Percentiles rank a stretch among this genome's conserved stretches.
phyloP scores from a whole-genome alignment of 2,797 vertebrate genomes.

The Otolemur crassicaudatus region DNA sequence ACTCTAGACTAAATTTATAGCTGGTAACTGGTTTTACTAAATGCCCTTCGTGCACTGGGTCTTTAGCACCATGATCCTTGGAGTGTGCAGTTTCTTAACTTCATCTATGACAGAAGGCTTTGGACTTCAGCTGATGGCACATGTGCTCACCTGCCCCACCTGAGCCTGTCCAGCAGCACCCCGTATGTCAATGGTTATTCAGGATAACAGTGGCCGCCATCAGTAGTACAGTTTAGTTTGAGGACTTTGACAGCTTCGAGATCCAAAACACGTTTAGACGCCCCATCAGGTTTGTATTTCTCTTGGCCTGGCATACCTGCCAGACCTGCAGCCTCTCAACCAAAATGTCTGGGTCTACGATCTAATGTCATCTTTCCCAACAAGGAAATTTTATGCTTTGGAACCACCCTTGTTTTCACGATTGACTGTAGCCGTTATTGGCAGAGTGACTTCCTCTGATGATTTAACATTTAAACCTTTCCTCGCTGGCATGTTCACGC shows the following conservation, averaged over 20 bases:
- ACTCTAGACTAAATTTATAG: too few relatives aligned
- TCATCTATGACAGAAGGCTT: too few relatives aligned
- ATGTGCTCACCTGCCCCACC: too few relatives aligned
- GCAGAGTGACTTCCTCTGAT: neutral
- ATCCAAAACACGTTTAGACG: neutral
- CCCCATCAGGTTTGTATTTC: neutral
- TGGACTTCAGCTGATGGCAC: too few relatives aligned
- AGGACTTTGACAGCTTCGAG: neutral
- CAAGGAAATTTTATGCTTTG: conserved; percentile 2
- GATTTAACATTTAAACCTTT: neutral
- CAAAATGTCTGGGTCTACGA: neutral
- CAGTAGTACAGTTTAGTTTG: neutral
- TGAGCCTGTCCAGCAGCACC: too few relatives aligned
- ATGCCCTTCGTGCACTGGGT: too few relatives aligned
- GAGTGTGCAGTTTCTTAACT: too few relatives aligned
- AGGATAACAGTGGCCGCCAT: too few relatives aligned
- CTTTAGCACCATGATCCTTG: too few relatives aligned
- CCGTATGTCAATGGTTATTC: too few relatives aligned
- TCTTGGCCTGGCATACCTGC: neutral
- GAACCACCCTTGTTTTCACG: neutral
- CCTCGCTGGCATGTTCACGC: neutral
- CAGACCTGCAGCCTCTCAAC: neutral
- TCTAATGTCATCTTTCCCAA: neutral
- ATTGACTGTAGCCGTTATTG: neutral
- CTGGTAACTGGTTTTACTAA: too few relatives aligned